phyloP scores from a whole-genome alignment of 2,797 vertebrate species.

The Salarias fasciatus region DNA sequence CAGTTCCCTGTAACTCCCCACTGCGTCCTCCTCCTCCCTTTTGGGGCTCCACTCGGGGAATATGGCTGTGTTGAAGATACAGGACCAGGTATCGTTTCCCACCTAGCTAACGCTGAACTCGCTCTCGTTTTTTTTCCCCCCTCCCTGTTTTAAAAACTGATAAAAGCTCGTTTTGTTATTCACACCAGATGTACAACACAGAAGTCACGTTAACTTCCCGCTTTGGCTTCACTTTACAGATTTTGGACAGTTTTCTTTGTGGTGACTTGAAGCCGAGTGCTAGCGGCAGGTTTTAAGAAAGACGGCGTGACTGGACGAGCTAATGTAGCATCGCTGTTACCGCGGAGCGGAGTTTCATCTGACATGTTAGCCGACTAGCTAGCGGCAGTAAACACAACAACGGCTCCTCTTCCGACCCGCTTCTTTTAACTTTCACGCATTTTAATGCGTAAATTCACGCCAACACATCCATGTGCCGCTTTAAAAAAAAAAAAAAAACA shows the following conservation, averaged over 20 bases:
- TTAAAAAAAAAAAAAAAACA: too few relatives aligned
- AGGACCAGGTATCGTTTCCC: constrained; percentile 65
- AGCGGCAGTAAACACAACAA: constrained; percentile 19
- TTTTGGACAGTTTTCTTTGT: background rate
- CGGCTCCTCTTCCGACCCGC: constrained; percentile 4
- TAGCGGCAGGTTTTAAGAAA: background rate
- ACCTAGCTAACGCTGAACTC: background rate
- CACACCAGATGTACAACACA: background rate
- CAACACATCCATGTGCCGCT: background rate
- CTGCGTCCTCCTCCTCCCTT: background rate
- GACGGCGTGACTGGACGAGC: background rate
- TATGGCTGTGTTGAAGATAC: constrained; percentile 75
- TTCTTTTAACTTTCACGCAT: background rate
- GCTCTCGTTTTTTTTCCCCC: background rate
- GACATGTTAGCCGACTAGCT: constrained; percentile 57
- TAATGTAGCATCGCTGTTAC: constrained; percentile 13
- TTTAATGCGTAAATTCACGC: fast-evolving
- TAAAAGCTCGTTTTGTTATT: constrained; percentile 3
- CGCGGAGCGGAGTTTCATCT: constrained; percentile 22
- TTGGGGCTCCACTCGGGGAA: constrained; percentile 11
- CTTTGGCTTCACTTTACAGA: background rate
- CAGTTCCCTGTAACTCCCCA: constrained; percentile 36
- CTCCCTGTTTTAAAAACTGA: too few relatives aligned
- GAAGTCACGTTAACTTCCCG: too few relatives aligned
- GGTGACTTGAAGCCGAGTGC: background rate